Base-by-base conservation (phyloP, 2,113 vertebrate genomes). In the Typhlomys cinereus region DNA sequence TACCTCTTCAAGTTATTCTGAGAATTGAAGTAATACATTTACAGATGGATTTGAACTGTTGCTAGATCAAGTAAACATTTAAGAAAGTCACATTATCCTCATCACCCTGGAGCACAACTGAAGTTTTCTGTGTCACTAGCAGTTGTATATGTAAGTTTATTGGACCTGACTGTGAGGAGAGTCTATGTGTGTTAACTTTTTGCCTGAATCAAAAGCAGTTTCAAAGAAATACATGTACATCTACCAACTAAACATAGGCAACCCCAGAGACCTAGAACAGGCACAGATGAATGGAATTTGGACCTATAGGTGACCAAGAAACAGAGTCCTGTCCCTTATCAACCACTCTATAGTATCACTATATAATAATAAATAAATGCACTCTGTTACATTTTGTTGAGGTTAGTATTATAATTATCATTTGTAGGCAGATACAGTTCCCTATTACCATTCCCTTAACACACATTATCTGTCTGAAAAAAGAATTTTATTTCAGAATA, bases 401-500 rank as follows among this genome's bases (percentile, higher is more conserved):
- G 74, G 15, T 41, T 80, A 50, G 5, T 46, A 8, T 4, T 82
- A 14, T 4, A 48, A 4, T 85, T 15, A 74, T 23, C 44, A 34
- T 78, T 89, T 79, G 31, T 80, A 46, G 2, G 39, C 71, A 78
- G 79, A 71, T 7, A n/a, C 20, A 81, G 1, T 39, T 90, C 2
- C 27, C n/a, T 81, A 27, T 70, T 59, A 62, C 71, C 73, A 64
- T 92, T 34, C 10, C 50, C 13, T 93, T 71, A 75, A 57, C 21
- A 66, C 15, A 48, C 5, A 50, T 12, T 74, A 44, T 44, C 44
- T 89, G 3, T 52, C 90, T 92, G 31, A 73, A 94, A 70, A 86
- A 29, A 89, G 4, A 89, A 74, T 62, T 90, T 52, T 73, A 54
- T 74, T 78, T 85, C 13, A 79, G 62, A 85, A 46, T 85, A 31